Evolutionary conservation across 2,113 vertebrate species (phyloP).

Genomic region (Phoxinus phoxinus): DNA sequence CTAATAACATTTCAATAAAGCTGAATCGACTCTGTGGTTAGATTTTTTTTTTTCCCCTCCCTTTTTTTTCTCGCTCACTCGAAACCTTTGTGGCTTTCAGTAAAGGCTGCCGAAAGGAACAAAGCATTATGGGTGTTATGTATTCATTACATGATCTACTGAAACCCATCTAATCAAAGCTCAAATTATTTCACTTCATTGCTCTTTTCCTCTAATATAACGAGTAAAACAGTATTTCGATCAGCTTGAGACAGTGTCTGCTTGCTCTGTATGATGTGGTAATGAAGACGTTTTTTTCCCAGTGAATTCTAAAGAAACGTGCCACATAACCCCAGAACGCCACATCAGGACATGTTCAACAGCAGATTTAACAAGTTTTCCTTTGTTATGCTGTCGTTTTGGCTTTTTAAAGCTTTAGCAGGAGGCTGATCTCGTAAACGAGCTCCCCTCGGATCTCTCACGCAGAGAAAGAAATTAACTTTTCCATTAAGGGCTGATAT

Average conservation of each 20-base stretch:
- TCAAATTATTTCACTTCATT: neutral
- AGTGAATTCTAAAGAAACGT: neutral
- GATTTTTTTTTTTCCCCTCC: neutral
- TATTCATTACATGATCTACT: slow-evolving; percentile 38
- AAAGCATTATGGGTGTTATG: slow-evolving; percentile 42
- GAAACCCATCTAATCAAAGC: slow-evolving; percentile 36
- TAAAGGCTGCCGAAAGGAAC: slow-evolving; percentile 35
- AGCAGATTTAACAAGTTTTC: neutral
- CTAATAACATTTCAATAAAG: slow-evolving; percentile 46
- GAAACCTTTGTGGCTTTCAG: slow-evolving; percentile 31
- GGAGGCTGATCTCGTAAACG: neutral
- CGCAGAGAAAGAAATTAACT: neutral
- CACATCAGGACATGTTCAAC: neutral
- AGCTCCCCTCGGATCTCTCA: neutral
- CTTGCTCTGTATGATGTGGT: neutral
- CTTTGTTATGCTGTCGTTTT: neutral
- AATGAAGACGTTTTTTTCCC: slow-evolving; percentile 30
- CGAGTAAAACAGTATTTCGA: slow-evolving; percentile 3
- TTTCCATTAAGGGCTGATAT: neutral
- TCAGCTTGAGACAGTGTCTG: neutral
- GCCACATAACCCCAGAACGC: neutral
- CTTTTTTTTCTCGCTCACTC: neutral
- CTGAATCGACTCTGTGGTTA: slow-evolving; percentile 45
- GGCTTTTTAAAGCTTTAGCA: neutral
- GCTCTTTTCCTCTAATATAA: neutral